These are phyloP conservation scores for Pachypeltis micranthus DNA, from an alignment of 1,140 invertebrate species.

Conservation along the genomic window DNA sequence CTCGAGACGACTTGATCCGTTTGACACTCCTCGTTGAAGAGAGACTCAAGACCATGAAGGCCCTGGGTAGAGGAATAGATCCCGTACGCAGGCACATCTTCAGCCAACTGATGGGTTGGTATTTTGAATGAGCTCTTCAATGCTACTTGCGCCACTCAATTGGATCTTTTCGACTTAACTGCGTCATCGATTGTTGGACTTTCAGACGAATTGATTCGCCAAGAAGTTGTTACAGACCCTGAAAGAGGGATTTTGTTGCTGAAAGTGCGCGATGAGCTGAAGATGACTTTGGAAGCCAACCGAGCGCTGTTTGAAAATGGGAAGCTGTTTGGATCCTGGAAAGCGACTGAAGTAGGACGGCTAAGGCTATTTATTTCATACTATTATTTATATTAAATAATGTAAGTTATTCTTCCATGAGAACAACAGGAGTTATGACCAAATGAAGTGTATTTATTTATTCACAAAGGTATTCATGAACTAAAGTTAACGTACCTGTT, in stretches of 20 bases:
- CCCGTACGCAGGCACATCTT: background rate
- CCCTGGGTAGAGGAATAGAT: slow-evolving; percentile 72
- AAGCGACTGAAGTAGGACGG: too few species aligned
- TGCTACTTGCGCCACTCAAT: too few species aligned
- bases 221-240: slow-evolving; percentile 90
- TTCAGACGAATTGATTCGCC: slow-evolving; percentile 76
- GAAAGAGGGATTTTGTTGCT: slow-evolving; percentile 87
- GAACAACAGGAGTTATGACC: too few species aligned
- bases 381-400: too few species aligned
- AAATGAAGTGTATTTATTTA: too few species aligned
- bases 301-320: slow-evolving; percentile 91
- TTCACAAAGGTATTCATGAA: too few species aligned
- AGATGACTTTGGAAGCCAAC: slow-evolving; percentile 91
- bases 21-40: slow-evolving; percentile 89
- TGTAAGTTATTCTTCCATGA: too few species aligned
- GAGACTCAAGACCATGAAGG: slow-evolving; percentile 76
- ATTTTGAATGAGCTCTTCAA: too few species aligned
- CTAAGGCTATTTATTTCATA: too few species aligned
- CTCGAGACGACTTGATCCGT: slow-evolving; percentile 84
- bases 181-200: too few species aligned
- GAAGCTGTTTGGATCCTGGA: slow-evolving; percentile 92
- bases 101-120: slow-evolving; percentile 1
- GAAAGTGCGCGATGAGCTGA: slow-evolving; percentile 84
- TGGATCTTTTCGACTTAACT: too few species aligned
- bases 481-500: too few species aligned